A percentile compares a stretch with the other conserved stretches of the same genome.
Evolutionary conservation across 2,113 vertebrate genomes (phyloP).

Genomic region (Pheucticus melanocephalus): DNA sequence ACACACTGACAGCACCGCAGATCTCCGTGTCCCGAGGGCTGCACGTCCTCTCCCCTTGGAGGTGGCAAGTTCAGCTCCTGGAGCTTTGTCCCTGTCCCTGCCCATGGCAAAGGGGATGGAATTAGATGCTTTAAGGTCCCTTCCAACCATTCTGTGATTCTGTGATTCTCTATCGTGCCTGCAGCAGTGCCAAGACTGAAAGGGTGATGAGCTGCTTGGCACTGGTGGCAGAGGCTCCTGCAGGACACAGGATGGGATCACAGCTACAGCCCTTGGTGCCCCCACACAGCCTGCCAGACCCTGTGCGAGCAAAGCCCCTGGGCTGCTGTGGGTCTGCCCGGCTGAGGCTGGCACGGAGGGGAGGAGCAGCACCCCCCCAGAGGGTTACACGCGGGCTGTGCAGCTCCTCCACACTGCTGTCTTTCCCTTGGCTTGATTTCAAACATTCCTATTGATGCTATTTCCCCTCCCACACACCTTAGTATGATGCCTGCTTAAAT

Average conservation of each 20-base stretch:
- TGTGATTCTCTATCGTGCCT: fast-evolving
- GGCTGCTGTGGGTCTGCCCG: neutral
- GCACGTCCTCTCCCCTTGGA: neutral
- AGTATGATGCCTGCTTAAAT: neutral
- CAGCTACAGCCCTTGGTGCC: fast-evolving
- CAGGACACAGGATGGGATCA: fast-evolving
- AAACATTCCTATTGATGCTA: slow-evolving; percentile 52
- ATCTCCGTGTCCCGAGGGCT: fast-evolving
- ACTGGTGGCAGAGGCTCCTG: fast-evolving
- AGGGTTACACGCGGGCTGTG: neutral
- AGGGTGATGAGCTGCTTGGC: neutral
- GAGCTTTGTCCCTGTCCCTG: neutral
- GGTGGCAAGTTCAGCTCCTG: fast-evolving
- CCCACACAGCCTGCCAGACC: fast-evolving
- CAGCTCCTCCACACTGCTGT: slow-evolving; percentile 26
- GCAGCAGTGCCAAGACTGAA: fast-evolving
- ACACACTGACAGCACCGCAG: fast-evolving
- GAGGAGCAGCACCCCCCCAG: neutral
- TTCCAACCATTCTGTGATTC: neutral
- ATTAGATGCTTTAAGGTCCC: neutral
- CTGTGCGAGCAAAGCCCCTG: fast-evolving
- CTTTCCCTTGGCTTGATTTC: slow-evolving; percentile 44
- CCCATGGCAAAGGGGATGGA: neutral
- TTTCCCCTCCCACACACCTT: slow-evolving; percentile 62
- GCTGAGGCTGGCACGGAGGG: neutral